Percentiles rank a stretch among this genome's conserved stretches.
These are phyloP conservation scores for Phyllotreta cruciferae DNA, from an alignment of 2,888 invertebrate genomes.

Conservation along the genomic window DNA sequence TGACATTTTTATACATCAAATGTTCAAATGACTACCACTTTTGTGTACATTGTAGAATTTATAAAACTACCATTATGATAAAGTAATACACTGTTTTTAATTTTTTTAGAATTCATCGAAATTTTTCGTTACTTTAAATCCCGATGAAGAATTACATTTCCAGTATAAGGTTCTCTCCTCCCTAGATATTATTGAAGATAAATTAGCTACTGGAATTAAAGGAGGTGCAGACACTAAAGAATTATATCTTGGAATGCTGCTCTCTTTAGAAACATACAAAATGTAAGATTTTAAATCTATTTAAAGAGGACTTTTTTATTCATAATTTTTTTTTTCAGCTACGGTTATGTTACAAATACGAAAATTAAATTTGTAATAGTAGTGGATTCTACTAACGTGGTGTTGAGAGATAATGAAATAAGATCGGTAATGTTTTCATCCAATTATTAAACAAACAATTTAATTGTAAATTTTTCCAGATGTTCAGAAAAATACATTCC, in stretches of 20 bases:
- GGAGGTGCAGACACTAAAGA: constrained; percentile 82
- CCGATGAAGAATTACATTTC: constrained; percentile 84
- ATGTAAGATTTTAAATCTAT: constrained; percentile 68
- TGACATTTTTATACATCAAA: background rate
- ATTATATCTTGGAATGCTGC: constrained; percentile 88
- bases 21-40: background rate
- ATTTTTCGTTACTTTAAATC: constrained; percentile 79
- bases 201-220: constrained; percentile 69
- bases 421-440: constrained; percentile 70
- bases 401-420: constrained; percentile 92
- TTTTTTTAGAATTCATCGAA: constrained; percentile 88
- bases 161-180: constrained; percentile 95
- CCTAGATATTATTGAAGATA: constrained; percentile 89
- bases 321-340: constrained; percentile 62
- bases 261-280: constrained; percentile 95
- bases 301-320: constrained; percentile 23
- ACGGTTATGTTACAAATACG: constrained; percentile 97
- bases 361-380: constrained; percentile 94
- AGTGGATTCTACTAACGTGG: constrained; percentile 87
- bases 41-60: background rate
- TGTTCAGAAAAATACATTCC: constrained; percentile 86
- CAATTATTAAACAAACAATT: background rate
- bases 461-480: constrained; percentile 45
- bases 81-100: background rate
- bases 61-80: background rate